Evolutionary conservation across 2,113 vertebrate genomes (phyloP).

Genomic region (Alligator mississippiensis): DNA sequence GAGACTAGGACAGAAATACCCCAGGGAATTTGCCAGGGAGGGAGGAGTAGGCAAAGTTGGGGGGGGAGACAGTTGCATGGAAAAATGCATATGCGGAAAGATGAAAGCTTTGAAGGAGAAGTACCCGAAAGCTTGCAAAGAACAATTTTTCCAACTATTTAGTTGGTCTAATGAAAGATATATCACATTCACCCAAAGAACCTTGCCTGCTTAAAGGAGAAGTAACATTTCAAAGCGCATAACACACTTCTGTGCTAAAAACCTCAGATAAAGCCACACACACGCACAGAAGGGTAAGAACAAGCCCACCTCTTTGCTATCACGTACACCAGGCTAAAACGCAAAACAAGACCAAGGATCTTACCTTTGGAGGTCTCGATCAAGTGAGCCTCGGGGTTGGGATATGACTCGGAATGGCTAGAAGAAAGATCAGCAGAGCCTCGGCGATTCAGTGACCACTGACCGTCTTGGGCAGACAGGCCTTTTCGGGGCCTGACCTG

Average conservation of each 20-base stretch:
- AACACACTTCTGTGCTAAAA: neutral
- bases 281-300: accelerated
- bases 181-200: too few relatives aligned
- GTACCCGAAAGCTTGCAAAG: too few relatives aligned
- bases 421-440: slow-evolving; percentile 19
- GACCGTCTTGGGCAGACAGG: neutral
- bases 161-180: too few relatives aligned
- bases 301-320: neutral
- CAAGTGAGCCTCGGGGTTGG: neutral
- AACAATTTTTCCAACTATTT: too few relatives aligned
- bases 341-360: neutral
- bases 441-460: neutral
- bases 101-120: neutral
- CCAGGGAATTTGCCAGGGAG: slow-evolving; percentile 42
- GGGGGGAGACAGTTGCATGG: neutral
- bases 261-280: neutral
- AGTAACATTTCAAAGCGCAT: neutral
- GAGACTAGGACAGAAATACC: slow-evolving; percentile 21
- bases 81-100: neutral
- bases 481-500: slow-evolving; percentile 1
- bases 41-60: neutral
- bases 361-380: slow-evolving; percentile 1
- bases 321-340: neutral
- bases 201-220: too few relatives aligned
- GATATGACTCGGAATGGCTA: slow-evolving; percentile 20